Evolutionary conservation across 2,888 invertebrate genomes (phyloP), one percentile per base, ranked within the genome.

Genomic region (Nezara viridula): DNA sequence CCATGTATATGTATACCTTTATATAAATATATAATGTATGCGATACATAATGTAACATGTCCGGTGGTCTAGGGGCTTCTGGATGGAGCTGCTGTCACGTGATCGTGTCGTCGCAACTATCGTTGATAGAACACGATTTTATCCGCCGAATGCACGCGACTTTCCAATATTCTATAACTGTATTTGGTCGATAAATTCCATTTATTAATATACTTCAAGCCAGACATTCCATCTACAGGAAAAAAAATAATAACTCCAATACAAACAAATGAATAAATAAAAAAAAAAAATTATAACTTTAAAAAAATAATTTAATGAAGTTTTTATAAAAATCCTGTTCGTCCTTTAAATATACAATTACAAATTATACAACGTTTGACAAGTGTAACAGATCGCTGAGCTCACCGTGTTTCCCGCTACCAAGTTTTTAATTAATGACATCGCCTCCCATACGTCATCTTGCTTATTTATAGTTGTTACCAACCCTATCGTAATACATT

Each of bases 351-450:
- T 14, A 10, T 2, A 5, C 19, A 21, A 10, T 16, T 21, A 21
- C 32, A 73, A 37, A 37, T 73, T 73, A 73, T n/a, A n/a, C n/a
- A 73, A 73, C 7, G 66, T 73, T 73, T 73, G 66, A 73, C 66
- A 73, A 73, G 66, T 73, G 66, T 73, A 73, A 37, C 19, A 9
- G 60, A 14, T 27, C n/a, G 32, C 66, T 73, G 66, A 73, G 66
- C 66, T 73, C 66, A 73, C 66, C 66, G 32, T 73, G 32, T 73
- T 66, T 73, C 6, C 66, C 66, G 32, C 66, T 73, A 21, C 19
- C 37, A 73, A 73, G 66, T 73, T 73, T 73, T 73, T 73, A 73
- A 73, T 73, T 73, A 73, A 73, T 73, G 66, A 37, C 66, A 73
- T 73, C 66, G 66, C 21, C 60, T 27, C 60, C 37, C 66, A 19